Evolutionary conservation across 1,140 invertebrate genomes (phyloP).

Genomic region (Dolichoris vasculosae): DNA sequence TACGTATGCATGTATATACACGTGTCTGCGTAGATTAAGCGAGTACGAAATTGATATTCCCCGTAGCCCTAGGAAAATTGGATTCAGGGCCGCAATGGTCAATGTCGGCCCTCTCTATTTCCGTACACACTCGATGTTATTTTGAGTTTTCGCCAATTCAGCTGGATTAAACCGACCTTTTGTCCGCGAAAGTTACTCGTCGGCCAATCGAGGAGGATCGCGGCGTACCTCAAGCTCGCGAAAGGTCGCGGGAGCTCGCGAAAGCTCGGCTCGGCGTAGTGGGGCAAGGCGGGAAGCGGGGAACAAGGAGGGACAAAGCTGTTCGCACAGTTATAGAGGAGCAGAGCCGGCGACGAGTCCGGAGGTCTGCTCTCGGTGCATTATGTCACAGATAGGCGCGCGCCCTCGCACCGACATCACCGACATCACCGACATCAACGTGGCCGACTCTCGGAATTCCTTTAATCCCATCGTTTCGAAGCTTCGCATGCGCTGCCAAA

Average conservation of each 20-base stretch:
- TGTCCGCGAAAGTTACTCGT: neutral
- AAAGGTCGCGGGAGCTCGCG: slow-evolving; percentile 14
- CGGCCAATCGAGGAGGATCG: neutral
- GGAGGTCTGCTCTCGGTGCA: neutral
- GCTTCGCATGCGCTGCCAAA: neutral
- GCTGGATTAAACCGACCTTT: slow-evolving; percentile 24
- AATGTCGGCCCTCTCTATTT: neutral
- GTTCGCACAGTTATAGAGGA: neutral
- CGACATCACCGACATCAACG: neutral
- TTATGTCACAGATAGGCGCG: slow-evolving; percentile 49
- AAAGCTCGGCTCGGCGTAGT: neutral
- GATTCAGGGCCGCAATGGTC: neutral
- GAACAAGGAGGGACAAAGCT: neutral
- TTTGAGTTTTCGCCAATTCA: slow-evolving; percentile 6
- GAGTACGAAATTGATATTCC: too few species aligned
- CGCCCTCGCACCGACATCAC: slow-evolving; percentile 37
- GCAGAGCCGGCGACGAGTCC: neutral
- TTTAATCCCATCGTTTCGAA: neutral
- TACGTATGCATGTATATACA: too few species aligned
- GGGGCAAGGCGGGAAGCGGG: neutral
- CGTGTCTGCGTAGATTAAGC: too few species aligned
- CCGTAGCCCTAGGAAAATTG: neutral
- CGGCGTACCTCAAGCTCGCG: slow-evolving; percentile 18
- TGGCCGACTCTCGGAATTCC: neutral
- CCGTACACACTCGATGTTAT: neutral